Evolutionary conservation across 2,888 invertebrate species (phyloP), one percentile per base, ranked within the genome.

Genomic region (Linyphia triangularis): DNA sequence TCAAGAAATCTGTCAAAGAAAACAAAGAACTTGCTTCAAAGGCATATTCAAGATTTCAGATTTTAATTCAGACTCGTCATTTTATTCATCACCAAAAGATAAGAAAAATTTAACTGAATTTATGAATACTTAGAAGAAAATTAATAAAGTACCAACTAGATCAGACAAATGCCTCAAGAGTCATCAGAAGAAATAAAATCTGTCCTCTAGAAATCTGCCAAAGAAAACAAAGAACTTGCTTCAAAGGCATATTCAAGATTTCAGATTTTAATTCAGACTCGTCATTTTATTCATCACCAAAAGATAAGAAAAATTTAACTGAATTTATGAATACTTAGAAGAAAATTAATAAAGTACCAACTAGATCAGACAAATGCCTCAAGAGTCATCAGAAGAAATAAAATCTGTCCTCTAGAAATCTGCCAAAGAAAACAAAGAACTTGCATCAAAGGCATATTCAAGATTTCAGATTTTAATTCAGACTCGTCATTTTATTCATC

Each of bases 401-500:
- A 9, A 24, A 67, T 3, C 37, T 6, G n/a, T 33, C 7, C 30
- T 40, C 26, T 28, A 28, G 69, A 57, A 22, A 67, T 30, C 9
- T 43, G n/a, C 69, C 69, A 51, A 51, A 10, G 30, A 57, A n/a
- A 43, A 10, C 79, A 79, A 81, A 81, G 37, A 59, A 81, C 70
- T 70, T 81, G 69, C 37, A 33, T 26, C 40, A 16, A 37, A 16
- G 19, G 26, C n/a, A 30, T n/a, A 57, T 26, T 24, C 26, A 37
- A 19, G 26, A 81, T 2, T 22, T 7, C 0, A 40, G 59, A 33
- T 57, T 57, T 0, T 26, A 30, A 26, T 24, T 70, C 59, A 70
- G 81, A n/a, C 70, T 59, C 59, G 69, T 81, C 81, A 79, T 69
- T 33, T 67, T 79, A 37, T n/a, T 69, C 79, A 57, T 79, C 69